phyloP scores from a whole-genome alignment of 1,140 invertebrate genomes.

The Coenobita brevimanus region DNA sequence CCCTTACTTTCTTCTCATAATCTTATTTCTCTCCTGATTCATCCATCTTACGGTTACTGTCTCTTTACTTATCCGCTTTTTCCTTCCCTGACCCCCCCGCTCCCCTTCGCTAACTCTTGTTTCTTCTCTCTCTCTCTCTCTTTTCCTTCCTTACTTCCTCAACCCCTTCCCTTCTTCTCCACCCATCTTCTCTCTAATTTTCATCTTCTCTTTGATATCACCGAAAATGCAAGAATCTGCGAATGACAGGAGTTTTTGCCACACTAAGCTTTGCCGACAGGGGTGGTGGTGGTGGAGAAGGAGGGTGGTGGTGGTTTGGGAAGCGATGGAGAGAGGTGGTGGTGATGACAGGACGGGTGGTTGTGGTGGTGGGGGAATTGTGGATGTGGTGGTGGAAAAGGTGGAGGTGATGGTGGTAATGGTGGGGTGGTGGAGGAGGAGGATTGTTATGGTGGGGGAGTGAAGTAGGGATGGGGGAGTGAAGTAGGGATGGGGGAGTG shows the following conservation, averaged over 20 bases:
- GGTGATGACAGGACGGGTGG: neutral
- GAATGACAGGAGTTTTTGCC: too few species aligned
- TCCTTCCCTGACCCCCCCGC: neutral
- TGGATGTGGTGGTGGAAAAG: neutral
- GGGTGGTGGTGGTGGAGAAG: neutral
- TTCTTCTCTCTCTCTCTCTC: constrained; percentile 2
- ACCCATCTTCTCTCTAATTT: too few species aligned
- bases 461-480: neutral
- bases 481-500: neutral
- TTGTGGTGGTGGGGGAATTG: neutral
- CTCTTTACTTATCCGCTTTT: neutral
- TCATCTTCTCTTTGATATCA: too few species aligned
- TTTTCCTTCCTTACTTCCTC: too few species aligned
- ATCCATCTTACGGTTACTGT: too few species aligned
- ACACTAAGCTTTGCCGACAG: too few species aligned
- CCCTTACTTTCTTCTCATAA: neutral
- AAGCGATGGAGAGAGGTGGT: neutral
- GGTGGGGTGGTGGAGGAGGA: neutral
- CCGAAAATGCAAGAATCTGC: too few species aligned
- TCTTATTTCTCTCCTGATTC: too few species aligned
- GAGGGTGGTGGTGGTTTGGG: neutral
- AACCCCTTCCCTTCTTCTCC: too few species aligned
- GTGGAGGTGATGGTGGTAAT: too few species aligned
- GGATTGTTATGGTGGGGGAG: neutral
- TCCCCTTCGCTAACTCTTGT: neutral